These are phyloP conservation scores for Stichopus chloronotus DNA, from an alignment of 35 echinoderm and acorn worm species.

Conservation along the genomic window DNA sequence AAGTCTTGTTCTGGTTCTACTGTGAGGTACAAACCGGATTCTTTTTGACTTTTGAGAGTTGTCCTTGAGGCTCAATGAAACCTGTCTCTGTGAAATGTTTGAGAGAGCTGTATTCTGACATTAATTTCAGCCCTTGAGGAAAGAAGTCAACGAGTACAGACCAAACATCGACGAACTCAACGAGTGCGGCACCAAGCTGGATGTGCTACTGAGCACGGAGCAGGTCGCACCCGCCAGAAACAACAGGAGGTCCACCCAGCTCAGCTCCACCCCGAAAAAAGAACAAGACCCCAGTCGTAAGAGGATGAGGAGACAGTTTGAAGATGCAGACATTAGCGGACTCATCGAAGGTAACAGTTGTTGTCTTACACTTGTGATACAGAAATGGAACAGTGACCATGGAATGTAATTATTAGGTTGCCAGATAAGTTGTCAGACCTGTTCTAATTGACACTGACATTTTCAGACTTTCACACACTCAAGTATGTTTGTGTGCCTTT, in stretches of 20 bases:
- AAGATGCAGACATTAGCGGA: constrained; percentile 90
- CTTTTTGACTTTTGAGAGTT: too few relatives aligned
- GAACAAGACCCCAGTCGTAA: constrained; percentile 46
- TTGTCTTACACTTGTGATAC: background rate
- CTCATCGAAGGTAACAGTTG: constrained; percentile 84
- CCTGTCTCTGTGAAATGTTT: too few relatives aligned
- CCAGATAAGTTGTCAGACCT: too few relatives aligned
- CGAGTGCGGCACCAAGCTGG: constrained; percentile 80
- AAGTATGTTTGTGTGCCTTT: too few relatives aligned
- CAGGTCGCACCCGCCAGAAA: constrained; percentile 64
- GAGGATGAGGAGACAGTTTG: constrained; percentile 71
- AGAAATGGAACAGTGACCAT: too few relatives aligned
- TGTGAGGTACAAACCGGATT: too few relatives aligned
- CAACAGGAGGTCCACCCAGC: constrained; percentile 75
- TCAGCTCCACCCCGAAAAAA: constrained; percentile 78
- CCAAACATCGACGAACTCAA: constrained; percentile 86
- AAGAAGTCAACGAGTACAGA: constrained; percentile 88
- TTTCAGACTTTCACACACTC: too few relatives aligned
- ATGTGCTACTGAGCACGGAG: constrained; percentile 68
- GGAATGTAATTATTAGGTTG: too few relatives aligned
- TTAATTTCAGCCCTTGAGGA: constrained; percentile 73
- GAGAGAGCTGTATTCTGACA: too few relatives aligned
- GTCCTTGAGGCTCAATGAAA: too few relatives aligned
- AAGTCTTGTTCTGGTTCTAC: too few relatives aligned
- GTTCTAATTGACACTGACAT: too few relatives aligned